Base-by-base conservation (phyloP, 2,797 vertebrate genomes). In the Myiotriccus ornatus region DNA sequence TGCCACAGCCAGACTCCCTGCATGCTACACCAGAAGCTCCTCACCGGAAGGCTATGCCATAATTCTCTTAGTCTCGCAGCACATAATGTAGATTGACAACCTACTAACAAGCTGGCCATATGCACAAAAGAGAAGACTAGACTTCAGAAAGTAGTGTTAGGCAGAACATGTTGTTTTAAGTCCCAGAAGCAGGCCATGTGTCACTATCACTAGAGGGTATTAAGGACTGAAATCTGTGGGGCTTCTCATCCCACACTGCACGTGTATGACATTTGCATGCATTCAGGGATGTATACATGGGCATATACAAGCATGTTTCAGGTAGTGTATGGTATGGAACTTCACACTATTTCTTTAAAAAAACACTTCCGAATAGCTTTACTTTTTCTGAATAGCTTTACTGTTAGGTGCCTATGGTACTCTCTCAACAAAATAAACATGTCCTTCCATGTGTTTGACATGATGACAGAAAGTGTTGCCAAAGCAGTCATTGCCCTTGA, bases 81-180 rank as follows among this genome's bases (percentile, higher is more conserved):
- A 95, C 95, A 96, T 91, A 87, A 95, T 93, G 92, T 56, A 83
- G 94, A 83, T 1, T 97, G 95, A 96, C 92, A 96, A 96, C 82
- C 84, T 87, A 96, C 96, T 95, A 96, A 95, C 35, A 2, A 96
- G 93, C 65, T 84, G 78, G 84, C 69, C 95, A 91, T 94, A 97
- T 89, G 92, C 89, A 96, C 89, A 62, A 86, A 87, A 91, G 82
- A 92, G 78, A 92, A 94, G 92, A 87, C 80, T 75, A 95, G 81
- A 75, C 90, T 94, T 91, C 84, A 89, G 44, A 65, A 89, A 78
- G 73, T 37, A 71, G 84, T 43, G 76, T 59, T 47, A 92, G 89
- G 92, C 95, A 92, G 92, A 94, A 93, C 60, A 79, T 63, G 50
- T 47, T 90, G 70, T 73, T 91, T 93, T 68, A 71, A 90, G 65